Base-by-base conservation (phyloP, 2,113 vertebrate species). In the Copsychus sechellarum region DNA sequence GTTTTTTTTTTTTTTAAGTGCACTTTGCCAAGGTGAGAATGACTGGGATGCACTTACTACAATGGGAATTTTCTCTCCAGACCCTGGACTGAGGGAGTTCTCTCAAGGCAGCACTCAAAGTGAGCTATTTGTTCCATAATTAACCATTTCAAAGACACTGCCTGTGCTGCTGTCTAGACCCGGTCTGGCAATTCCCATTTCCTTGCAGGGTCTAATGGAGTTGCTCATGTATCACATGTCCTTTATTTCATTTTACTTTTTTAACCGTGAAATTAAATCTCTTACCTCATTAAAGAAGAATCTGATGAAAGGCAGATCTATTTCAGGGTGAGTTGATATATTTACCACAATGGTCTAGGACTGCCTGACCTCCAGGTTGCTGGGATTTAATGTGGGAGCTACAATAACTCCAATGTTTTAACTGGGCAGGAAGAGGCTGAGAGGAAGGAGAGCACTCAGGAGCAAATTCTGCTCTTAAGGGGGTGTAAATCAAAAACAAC, bases 211-310 rank as follows among this genome's bases (percentile, higher is more conserved):
- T 45, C 65, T 90, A 56, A 84, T 51, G 50, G 42, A 82, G 14
- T 28, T 81, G 38, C 48, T 94, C 71, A 6, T 5, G 48, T 77
- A 81, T 51, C 50, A 43, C 18, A 3, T 78, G 28, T 51, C 74
- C 77, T 56, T 83, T 21, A 70, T 83, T 86, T 65, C 4, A 34
- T 64, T 86, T 79, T 58, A 15, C 42, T 65, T 76, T 78, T 90
- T 78, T 81, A 77, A 77, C 70, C 2, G 11, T 45, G 28, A 92
- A 91, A 94, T 95, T 47, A 81, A 94, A 95, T 54, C 73, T 69
- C 87, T 87, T 95, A 79, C 91, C 73, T 86, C 81, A 93, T 62
- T 83, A 82, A 73, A 92, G 61, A 94, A 72, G 76, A 96, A 93
- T 95, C 82, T 86, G 64, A 88, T 78, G 82, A 90, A 93, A 95